Evolutionary conservation across 2,797 vertebrate genomes (phyloP).

Genomic region (Mus minutoides): DNA sequence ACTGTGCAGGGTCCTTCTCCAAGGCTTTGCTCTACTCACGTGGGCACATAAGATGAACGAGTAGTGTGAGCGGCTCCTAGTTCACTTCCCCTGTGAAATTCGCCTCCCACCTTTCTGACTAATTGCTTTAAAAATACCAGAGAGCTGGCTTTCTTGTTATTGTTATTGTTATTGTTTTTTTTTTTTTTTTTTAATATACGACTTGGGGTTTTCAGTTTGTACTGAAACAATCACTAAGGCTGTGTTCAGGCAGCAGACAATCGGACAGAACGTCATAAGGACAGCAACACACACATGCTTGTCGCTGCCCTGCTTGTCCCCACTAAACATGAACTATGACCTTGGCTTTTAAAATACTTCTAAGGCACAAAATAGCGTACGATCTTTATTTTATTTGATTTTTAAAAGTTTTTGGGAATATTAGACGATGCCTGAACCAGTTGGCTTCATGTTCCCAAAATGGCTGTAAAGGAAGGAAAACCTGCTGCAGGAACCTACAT

Average conservation of each 20-base stretch:
- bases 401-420: not conserved
- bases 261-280: not conserved
- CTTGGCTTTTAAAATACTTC: not conserved
- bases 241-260: not conserved
- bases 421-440: not conserved
- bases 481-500: no score
- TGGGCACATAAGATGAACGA: no score
- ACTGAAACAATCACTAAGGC: not conserved
- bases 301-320: not conserved
- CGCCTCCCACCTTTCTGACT: not conserved
- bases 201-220: conserved; percentile 11
- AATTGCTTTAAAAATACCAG: not conserved
- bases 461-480: not conserved
- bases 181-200: no score
- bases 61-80: no score
- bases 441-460: not conserved
- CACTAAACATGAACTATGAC: not conserved
- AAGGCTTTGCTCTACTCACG: not conserved
- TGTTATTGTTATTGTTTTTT: not conserved
- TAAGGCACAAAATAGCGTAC: not conserved
- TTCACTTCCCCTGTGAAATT: not conserved
- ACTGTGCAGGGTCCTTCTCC: not conserved
- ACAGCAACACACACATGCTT: not conserved
- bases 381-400: not conserved
- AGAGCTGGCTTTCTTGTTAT: not conserved